A percentile compares a stretch with the other conserved stretches of the same genome.
These are phyloP conservation scores for Ooceraea biroi DNA, from an alignment of 1,140 invertebrate species.

Conservation along the genomic window DNA sequence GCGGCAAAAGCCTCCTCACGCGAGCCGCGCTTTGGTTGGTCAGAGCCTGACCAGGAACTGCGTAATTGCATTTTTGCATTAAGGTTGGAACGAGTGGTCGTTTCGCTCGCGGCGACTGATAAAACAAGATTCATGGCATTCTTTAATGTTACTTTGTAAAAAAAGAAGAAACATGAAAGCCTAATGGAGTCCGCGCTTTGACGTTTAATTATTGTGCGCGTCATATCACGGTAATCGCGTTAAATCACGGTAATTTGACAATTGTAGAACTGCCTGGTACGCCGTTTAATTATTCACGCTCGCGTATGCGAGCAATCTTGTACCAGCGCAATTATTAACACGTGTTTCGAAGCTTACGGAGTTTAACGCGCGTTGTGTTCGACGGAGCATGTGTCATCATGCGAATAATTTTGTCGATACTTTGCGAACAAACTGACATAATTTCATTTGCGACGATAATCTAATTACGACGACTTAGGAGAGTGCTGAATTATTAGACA, in stretches of 20 bases:
- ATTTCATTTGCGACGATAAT: constrained; percentile 2
- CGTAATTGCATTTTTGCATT: constrained; percentile 11
- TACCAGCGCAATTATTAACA: constrained; percentile 10
- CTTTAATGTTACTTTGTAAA: not conserved
- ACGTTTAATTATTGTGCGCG: not conserved
- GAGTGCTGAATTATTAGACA: constrained; percentile 30
- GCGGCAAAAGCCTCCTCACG: constrained; percentile 5
- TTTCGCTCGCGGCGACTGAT: not conserved
- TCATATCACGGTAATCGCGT: not conserved
- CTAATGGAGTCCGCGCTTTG: not conserved
- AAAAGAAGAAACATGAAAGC: not conserved
- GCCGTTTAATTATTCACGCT: constrained; percentile 19
- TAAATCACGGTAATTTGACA: not conserved
- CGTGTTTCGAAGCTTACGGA: not conserved
- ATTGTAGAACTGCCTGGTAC: not conserved
- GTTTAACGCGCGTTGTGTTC: not conserved
- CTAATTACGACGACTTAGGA: constrained; percentile 23
- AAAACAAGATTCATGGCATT: not conserved
- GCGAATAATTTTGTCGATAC: constrained; percentile 44
- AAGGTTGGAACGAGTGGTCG: not conserved
- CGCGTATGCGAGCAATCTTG: constrained; percentile 1
- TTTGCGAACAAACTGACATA: constrained; percentile 1
- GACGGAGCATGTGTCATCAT: constrained; percentile 12
- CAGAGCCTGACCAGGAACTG: not conserved
- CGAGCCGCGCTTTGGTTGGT: too few species aligned